Conservation (phyloP, 2,888 invertebrate species). For the Drosophila kokeensis region DNA sequence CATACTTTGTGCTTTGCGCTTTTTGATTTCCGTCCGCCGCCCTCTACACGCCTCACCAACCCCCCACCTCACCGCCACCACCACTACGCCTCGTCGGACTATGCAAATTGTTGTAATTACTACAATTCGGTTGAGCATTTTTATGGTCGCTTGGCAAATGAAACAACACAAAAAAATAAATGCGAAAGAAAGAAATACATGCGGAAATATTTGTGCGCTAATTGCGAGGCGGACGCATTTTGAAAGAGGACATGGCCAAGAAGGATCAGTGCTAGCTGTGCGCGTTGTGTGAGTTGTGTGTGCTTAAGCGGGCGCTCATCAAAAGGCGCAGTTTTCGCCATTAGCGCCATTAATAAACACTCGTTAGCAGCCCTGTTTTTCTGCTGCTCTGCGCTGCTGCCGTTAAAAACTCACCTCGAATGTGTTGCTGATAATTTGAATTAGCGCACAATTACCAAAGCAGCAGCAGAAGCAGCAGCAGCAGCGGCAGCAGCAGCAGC, state of each 20-base stretch:
- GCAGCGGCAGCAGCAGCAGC: too few species aligned
- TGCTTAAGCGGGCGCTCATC: conserved; percentile 70
- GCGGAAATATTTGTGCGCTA: conserved; percentile 80
- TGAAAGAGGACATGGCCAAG: conserved; percentile 19
- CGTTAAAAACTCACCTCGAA: conserved; percentile 47
- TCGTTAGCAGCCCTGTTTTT: conserved; percentile 62
- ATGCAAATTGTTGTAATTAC: conserved; percentile 81
- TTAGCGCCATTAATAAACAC: conserved; percentile 80
- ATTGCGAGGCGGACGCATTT: conserved; percentile 69
- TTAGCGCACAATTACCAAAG: conserved; percentile 75
- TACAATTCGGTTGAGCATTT: conserved; percentile 81
- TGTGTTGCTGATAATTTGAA: conserved; percentile 80
- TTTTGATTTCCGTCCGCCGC: conserved; percentile 72
- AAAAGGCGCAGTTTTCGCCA: conserved; percentile 73
- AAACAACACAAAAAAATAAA: conserved; percentile 15
- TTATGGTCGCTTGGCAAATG: conserved; percentile 67
- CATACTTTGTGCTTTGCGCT: conserved; percentile 78
- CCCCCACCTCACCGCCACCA: background rate
- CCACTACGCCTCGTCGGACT: conserved; percentile 42
- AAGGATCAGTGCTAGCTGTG: conserved; percentile 11
- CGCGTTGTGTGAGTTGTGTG: conserved; percentile 51
- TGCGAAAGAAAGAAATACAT: conserved; percentile 48
- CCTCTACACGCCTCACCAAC: background rate
- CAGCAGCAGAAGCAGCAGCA: conserved; percentile 6
- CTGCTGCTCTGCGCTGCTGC: conserved; percentile 5